Conservation (phyloP, 2,113 vertebrate species). For the Psettodes erumei region DNA sequence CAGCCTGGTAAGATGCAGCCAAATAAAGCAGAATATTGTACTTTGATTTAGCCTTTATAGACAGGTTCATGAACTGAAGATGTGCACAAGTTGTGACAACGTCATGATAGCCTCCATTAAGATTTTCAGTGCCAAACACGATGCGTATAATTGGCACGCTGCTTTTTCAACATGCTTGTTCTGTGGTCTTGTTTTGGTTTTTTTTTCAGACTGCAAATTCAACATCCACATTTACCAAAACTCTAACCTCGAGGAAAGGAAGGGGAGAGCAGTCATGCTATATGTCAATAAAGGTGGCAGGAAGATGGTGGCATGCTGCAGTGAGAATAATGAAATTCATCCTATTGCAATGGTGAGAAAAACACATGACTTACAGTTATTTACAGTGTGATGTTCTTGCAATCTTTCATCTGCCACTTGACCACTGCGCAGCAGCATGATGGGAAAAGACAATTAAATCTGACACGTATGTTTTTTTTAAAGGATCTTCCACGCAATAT, state of each 20-base stretch:
- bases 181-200: background rate
- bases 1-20: slow-evolving; percentile 8
- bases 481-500: slow-evolving; percentile 10
- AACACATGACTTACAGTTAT: background rate
- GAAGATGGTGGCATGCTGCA: slow-evolving; percentile 44
- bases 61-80: too few species aligned
- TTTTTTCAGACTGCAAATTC: slow-evolving; percentile 41
- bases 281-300: background rate
- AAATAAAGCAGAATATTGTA: too few species aligned
- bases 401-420: background rate
- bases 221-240: background rate
- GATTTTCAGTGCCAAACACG: background rate
- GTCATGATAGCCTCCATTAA: background rate
- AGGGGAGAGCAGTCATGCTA: slow-evolving; percentile 42
- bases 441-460: background rate
- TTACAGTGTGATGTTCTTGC: too few species aligned
- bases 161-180: background rate
- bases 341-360: slow-evolving; percentile 50
- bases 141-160: background rate
- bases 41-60: background rate
- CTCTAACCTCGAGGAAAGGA: fast-evolving
- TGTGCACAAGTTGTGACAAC: background rate
- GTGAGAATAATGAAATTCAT: fast-evolving
- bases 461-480: background rate
- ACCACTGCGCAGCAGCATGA: background rate